Evolutionary conservation across 2,113 vertebrate species (phyloP).

Genomic region (Eurystomus gularis): DNA sequence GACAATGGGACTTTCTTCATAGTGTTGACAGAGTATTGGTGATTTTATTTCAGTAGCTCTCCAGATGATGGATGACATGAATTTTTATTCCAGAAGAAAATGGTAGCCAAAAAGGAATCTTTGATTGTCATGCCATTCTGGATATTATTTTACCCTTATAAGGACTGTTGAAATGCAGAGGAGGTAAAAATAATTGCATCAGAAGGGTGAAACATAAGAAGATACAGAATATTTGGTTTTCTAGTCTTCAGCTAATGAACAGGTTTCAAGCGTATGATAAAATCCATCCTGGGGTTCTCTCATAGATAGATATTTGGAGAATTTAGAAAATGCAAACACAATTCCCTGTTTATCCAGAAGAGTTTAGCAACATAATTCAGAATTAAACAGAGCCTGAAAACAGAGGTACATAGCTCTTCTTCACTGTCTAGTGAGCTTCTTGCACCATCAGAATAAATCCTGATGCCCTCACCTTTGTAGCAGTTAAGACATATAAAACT

Average conservation of each 20-base stretch:
- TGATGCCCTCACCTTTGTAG: neutral
- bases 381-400: neutral
- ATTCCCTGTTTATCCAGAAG: neutral
- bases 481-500: accelerated
- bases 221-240: slow-evolving; percentile 28
- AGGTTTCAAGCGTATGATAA: neutral
- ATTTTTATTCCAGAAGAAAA: slow-evolving; percentile 78
- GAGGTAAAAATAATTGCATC: slow-evolving; percentile 39
- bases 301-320: neutral
- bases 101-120: slow-evolving; percentile 61
- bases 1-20: slow-evolving; percentile 68
- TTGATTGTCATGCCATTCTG: slow-evolving; percentile 28
- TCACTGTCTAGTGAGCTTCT: neutral
- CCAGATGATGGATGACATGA: slow-evolving; percentile 70
- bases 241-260: neutral
- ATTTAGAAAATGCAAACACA: neutral
- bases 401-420: neutral
- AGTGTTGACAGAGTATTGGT: slow-evolving; percentile 60
- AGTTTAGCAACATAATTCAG: neutral
- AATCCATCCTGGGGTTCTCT: neutral
- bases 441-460: neutral
- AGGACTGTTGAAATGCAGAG: slow-evolving; percentile 24
- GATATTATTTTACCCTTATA: slow-evolving; percentile 40
- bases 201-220: neutral
- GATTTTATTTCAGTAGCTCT: slow-evolving; percentile 76